phyloP scores from a whole-genome alignment of 2,888 invertebrate species.

The Diarsia dahlii region DNA sequence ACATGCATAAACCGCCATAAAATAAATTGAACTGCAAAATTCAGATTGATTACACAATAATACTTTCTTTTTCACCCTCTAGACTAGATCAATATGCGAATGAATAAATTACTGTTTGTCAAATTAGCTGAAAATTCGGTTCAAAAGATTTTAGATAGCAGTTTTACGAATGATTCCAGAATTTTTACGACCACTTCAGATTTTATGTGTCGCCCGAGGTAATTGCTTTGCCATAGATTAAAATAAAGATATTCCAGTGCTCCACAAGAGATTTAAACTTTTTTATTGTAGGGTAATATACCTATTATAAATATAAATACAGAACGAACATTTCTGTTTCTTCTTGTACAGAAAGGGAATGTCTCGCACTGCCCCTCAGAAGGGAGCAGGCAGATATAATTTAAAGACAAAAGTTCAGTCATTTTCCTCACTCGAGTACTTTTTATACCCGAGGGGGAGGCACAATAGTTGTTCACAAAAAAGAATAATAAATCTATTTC shows the following conservation, averaged over 20 bases:
- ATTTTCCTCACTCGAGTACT: conserved; percentile 66
- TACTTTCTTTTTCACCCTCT: background rate
- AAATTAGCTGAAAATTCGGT: conserved; percentile 47
- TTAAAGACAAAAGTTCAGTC: conserved; percentile 68
- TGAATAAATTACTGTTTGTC: conserved; percentile 50
- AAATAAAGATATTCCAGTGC: conserved; percentile 50
- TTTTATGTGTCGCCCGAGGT: conserved; percentile 54
- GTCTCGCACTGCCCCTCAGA: conserved; percentile 30
- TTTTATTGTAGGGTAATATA: conserved; percentile 40
- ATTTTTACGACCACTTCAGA: conserved; percentile 51
- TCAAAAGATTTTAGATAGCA: conserved; percentile 40
- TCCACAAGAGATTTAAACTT: conserved; percentile 48
- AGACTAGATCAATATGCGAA: conserved; percentile 8
- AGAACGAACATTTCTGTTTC: conserved; percentile 22
- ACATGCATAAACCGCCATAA: background rate
- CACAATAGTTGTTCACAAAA: conserved; percentile 68
- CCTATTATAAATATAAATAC: conserved; percentile 38
- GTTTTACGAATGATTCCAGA: conserved; percentile 44
- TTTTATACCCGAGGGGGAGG: conserved; percentile 62
- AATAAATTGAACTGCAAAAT: background rate
- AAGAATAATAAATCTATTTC: conserved; percentile 71
- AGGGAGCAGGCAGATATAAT: conserved; percentile 62
- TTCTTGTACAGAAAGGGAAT: conserved; percentile 36
- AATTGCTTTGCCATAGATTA: conserved; percentile 55
- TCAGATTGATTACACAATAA: conserved; percentile 9